Conservation (phyloP, 2,888 invertebrate species). For the Dioctria rufipes region DNA sequence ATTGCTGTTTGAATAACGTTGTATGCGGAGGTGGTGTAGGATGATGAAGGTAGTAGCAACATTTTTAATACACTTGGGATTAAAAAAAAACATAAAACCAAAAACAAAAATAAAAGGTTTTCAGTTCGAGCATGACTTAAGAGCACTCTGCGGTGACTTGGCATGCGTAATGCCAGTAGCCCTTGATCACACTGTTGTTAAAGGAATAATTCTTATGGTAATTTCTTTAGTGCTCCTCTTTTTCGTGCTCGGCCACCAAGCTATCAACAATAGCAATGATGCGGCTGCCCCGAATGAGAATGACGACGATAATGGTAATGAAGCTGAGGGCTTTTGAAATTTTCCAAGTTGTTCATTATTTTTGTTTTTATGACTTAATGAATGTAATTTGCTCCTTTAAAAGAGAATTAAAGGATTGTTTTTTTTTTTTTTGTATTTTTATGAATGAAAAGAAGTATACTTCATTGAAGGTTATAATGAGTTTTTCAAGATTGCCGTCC, state of each 20-base stretch:
- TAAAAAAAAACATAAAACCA: no score
- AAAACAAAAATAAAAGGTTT: no score
- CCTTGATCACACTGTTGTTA: background rate
- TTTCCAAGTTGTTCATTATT: conserved; percentile 6
- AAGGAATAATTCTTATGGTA: conserved; percentile 42
- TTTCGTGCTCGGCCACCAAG: background rate
- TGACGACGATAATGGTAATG: conserved; percentile 26
- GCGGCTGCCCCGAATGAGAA: background rate
- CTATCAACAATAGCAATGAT: background rate
- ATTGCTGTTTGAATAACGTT: conserved; percentile 26
- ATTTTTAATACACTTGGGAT: conserved; percentile 15
- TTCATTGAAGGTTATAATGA: background rate
- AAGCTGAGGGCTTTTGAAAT: conserved; percentile 32
- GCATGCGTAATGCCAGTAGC: conserved; percentile 38
- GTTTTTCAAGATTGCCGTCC: background rate
- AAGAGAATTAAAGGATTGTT: conserved; percentile 2
- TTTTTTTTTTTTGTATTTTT: background rate
- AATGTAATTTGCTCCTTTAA: conserved; percentile 29
- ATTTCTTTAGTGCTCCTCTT: conserved; percentile 34
- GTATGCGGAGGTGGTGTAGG: conserved; percentile 44
- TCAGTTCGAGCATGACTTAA: background rate
- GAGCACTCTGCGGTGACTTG: background rate
- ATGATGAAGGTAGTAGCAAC: conserved; percentile 32
- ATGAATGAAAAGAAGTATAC: background rate
- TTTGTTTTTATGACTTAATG: conserved; percentile 30